Evolutionary conservation across 2,113 vertebrate genomes (phyloP).

Genomic region (Vicugna pacos): DNA sequence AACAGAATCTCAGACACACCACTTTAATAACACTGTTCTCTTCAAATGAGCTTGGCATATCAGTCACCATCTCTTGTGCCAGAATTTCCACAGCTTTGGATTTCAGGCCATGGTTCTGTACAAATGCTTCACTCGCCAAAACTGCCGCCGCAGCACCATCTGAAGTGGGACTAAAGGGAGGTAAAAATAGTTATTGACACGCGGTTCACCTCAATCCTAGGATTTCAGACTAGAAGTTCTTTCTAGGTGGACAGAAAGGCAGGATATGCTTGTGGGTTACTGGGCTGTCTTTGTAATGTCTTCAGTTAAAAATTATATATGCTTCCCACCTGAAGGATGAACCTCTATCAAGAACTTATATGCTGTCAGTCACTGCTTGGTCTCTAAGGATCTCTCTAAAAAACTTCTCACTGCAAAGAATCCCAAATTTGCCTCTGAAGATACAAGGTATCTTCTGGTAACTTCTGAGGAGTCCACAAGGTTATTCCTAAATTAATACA

Average conservation of each 20-base stretch:
- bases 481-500: not conserved
- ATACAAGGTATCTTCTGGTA: not conserved
- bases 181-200: constrained; percentile 56
- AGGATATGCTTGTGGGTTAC: not conserved
- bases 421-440: not conserved
- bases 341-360: not conserved
- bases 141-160: constrained; percentile 96
- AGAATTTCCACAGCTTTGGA: constrained; percentile 95
- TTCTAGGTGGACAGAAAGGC: not conserved
- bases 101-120: constrained; percentile 89
- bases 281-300: not conserved
- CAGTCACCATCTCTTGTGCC: constrained; percentile 97
- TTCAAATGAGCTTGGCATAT: constrained; percentile 92
- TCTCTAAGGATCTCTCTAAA: not conserved
- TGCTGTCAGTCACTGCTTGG: not conserved
- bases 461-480: not conserved
- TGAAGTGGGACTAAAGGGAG: constrained; percentile 92
- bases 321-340: not conserved
- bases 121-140: constrained; percentile 93
- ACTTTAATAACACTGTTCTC: constrained; percentile 93
- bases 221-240: not conserved
- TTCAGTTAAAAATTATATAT: not conserved
- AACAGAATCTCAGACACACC: constrained; percentile 84
- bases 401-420: constrained; percentile 6
- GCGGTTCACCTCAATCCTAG: not conserved